Conservation (phyloP, 2,797 vertebrate species). For the Fistularia commersonii region DNA sequence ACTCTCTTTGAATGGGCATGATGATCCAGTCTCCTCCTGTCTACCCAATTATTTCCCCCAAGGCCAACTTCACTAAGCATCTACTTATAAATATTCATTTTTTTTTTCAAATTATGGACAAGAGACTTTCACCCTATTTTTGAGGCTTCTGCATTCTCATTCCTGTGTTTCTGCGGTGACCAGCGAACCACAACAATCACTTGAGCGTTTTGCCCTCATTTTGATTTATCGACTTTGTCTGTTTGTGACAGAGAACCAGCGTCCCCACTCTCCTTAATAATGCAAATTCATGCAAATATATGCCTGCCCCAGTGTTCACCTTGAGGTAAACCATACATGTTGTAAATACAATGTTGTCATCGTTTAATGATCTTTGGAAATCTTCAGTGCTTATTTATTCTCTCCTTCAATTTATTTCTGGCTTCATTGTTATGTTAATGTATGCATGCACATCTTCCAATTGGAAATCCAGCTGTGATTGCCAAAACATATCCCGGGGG, state of each 20-base stretch:
- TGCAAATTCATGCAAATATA: conserved; percentile 80
- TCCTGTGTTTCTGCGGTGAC: conserved; percentile 50
- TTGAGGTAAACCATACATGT: conserved; percentile 73
- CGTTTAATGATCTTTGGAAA: conserved; percentile 73
- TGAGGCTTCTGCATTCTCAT: conserved; percentile 24
- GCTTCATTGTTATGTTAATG: conserved; percentile 69
- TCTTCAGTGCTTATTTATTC: conserved; percentile 51
- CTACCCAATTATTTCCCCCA: conserved; percentile 53
- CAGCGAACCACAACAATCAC: conserved; percentile 41
- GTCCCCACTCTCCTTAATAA: conserved; percentile 67
- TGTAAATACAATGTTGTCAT: conserved; percentile 73
- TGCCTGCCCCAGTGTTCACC: conserved; percentile 72
- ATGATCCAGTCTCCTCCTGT: conserved; percentile 30
- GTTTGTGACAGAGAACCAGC: conserved; percentile 53
- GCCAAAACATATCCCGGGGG: conserved; percentile 48
- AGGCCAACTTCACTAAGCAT: conserved; percentile 48
- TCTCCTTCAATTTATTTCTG: conserved; percentile 57
- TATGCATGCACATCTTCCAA: conserved; percentile 55
- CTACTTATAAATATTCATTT: conserved; percentile 72
- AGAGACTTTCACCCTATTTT: conserved; percentile 35
- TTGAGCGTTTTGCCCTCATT: conserved; percentile 59
- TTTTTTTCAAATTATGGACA: conserved; percentile 49
- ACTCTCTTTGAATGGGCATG: conserved; percentile 12
- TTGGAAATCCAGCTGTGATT: conserved; percentile 55
- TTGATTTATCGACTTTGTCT: conserved; percentile 79